Conservation (phyloP, 2,113 vertebrate species). For the Okapia johnstoni region DNA sequence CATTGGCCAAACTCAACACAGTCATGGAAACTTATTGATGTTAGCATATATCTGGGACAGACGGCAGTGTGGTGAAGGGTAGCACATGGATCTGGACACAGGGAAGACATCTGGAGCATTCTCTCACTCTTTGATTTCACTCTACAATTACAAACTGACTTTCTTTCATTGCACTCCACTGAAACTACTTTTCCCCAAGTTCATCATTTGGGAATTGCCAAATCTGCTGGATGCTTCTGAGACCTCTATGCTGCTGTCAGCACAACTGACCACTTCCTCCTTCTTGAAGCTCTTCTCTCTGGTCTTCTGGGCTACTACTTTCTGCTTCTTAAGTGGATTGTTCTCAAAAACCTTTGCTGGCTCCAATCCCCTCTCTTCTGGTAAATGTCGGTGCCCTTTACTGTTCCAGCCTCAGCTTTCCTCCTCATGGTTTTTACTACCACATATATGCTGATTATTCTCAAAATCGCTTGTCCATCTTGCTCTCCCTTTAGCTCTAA, state of each 20-base stretch:
- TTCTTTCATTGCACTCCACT: not conserved
- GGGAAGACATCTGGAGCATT: not conserved
- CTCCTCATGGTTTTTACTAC: not conserved
- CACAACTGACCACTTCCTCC: not conserved
- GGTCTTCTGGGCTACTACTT: not conserved
- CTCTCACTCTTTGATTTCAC: not conserved
- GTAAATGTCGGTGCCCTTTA: not conserved
- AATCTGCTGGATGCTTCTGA: not conserved
- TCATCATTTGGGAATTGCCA: not conserved
- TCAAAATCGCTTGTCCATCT: not conserved
- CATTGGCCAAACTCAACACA: not conserved
- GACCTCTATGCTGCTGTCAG: not conserved
- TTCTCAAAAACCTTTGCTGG: not conserved
- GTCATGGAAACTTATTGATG: not conserved
- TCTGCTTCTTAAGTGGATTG: not conserved
- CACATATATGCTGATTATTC: not conserved
- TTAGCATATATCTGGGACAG: not conserved
- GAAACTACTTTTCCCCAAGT: not conserved
- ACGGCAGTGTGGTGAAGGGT: not conserved
- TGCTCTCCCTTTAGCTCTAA: not conserved
- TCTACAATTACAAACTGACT: not conserved
- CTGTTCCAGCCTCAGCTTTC: not conserved
- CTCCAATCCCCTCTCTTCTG: not conserved
- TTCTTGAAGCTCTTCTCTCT: not conserved
- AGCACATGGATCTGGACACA: not conserved